Base-by-base conservation (phyloP, 2,888 invertebrate species). In the Rhingia rostrata region DNA sequence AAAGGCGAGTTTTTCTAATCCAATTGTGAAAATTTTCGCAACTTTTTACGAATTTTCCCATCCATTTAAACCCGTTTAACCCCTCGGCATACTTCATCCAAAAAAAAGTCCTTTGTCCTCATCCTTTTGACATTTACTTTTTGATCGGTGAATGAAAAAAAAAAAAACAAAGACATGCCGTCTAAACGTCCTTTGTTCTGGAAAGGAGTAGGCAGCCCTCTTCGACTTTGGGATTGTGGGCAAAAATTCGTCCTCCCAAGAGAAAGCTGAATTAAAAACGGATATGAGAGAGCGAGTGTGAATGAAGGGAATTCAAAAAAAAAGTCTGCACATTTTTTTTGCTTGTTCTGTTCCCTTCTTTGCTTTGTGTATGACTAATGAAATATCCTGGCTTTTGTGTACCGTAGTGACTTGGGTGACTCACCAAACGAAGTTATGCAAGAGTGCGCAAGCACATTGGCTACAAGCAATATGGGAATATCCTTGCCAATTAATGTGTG, bases 381-480 rank as follows among this genome's bases (percentile, higher is more conserved):
- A 75, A 84, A 84, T 80, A 84, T 75, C 80, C 63, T 64, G 70
- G 80, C 80, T 74, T 22, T 35, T 39, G 72, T 60, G 56, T 58
- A 58, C 22, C 12, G 45, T 61, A 53, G 63, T 73, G 73, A 73
- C 73, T 61, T 73, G 73, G 73, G 73, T 84, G 83, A 84, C 79
- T 84, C 84, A 84, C 84, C 84, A 70, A 84, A 81, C 64, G 74
- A 75, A 80, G 84, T 84, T 84, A 84, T 84, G 84, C 84, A 84
- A 84, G 84, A 84, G 84, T 84, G 84, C 84, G 84, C 84, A 84
- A 84, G 84, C 84, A 84, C 84, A 84, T 84, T 84, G 74, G 74
- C 75, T 84, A 64, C 63, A 60, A 80, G 80, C 84, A 75, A 70
- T 78, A 78, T 70, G 78, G 78, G 63, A 78, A 80, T 84, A 84